Conservation (phyloP, 2,113 vertebrate species). For the Callaeas wilsoni region DNA sequence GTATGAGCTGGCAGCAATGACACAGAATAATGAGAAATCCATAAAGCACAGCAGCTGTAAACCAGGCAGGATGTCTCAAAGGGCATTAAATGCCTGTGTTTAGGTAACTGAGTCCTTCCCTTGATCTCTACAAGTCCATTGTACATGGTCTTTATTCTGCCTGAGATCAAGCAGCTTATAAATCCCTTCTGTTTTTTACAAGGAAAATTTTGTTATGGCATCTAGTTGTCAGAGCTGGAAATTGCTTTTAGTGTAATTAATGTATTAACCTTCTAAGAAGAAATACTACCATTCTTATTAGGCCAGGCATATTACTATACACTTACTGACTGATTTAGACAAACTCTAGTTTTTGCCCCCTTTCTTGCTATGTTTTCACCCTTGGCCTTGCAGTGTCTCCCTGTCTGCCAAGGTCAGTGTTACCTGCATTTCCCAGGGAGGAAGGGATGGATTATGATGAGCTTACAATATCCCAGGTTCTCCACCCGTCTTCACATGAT, state of each 20-base stretch:
- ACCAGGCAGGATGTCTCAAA: not conserved
- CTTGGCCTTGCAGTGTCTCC: not conserved
- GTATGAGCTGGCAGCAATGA: not conserved
- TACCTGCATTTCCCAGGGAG: not conserved
- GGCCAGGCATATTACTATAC: not conserved
- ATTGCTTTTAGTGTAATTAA: not conserved
- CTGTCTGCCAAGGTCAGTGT: not conserved
- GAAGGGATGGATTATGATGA: not conserved
- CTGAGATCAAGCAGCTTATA: constrained; percentile 28
- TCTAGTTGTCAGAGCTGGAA: not conserved
- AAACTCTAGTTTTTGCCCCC: not conserved
- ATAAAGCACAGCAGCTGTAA: not conserved
- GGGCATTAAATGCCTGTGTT: not conserved
- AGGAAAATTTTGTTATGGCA: not conserved
- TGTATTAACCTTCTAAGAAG: not conserved
- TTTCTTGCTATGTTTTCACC: not conserved
- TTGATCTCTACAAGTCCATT: not conserved
- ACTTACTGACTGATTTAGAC: not conserved
- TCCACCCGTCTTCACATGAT: not conserved
- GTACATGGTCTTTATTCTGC: not conserved
- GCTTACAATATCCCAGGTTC: not conserved
- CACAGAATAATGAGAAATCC: not conserved
- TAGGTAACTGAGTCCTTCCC: not conserved
- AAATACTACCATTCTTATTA: not conserved
- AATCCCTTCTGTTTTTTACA: not conserved